phyloP scores from a whole-genome alignment of 2,113 vertebrate species.

The Muntiacus muntjak region DNA sequence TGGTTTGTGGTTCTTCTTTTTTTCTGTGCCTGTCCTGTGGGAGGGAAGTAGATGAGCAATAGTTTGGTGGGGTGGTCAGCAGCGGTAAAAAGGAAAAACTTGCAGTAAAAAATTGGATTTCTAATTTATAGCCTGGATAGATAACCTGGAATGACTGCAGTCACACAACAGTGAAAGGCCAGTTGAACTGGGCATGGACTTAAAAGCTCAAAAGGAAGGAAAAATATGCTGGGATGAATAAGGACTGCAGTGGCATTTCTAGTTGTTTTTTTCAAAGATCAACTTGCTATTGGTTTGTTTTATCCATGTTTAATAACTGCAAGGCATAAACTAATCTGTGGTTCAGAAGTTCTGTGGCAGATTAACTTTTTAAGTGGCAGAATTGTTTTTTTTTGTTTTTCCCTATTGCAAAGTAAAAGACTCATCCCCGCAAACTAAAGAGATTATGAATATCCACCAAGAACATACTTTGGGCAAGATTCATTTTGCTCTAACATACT shows the following conservation, averaged over 20 bases:
- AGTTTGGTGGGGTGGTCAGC: not conserved
- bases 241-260: not conserved
- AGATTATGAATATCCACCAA: not conserved
- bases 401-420: conserved; percentile 14
- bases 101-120: not conserved
- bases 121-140: not conserved
- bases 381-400: not conserved
- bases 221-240: not conserved
- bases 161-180: not conserved
- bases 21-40: not conserved
- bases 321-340: conserved; percentile 2
- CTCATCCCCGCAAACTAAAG: not conserved
- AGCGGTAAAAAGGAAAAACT: not conserved
- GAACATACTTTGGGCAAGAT: not conserved
- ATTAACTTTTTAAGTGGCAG: conserved; percentile 23
- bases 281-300: not conserved
- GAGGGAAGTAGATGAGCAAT: not conserved
- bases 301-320: not conserved
- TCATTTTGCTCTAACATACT: conserved; percentile 12
- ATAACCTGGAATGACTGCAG: not conserved
- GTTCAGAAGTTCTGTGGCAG: not conserved
- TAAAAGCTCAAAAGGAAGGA: not conserved
- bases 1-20: not conserved
- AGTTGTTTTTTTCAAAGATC: not conserved
- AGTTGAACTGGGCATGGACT: not conserved